Base-by-base conservation (phyloP, 2,888 invertebrate species). In the Onchidella celtica region DNA sequence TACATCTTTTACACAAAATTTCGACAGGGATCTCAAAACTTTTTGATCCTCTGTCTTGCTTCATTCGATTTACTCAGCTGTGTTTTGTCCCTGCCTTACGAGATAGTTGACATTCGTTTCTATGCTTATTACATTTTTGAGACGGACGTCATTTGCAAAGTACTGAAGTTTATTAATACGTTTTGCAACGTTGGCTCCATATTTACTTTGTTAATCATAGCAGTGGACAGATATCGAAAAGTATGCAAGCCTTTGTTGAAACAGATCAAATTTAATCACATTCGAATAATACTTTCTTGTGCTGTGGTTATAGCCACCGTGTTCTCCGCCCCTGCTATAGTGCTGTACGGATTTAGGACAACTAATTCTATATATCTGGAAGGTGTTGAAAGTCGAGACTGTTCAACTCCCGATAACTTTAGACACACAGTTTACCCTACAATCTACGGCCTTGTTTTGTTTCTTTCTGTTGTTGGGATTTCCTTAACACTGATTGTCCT, bases 201-300 rank as follows among this genome's bases (percentile, higher is more conserved):
- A 29, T 27, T 29, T 11, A 66, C 32, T 4, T 32, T 66, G 9
- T 11, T 66, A 11, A 3, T 66, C 21, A 66, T 66, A 29, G 66
- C 66, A 11, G 34, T 66, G 9, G 66, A 66, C 66, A 66, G 66
- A 27, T 66, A 66, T 66, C 27, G 34, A 11, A 66, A 66, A 32
- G 66, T 66, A 27, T 66, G 66, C 34, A 27, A 32, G 34, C 66
- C 66, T 11, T 32, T 66, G 14, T 29, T 4, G 6, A 17, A 11
- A 29, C 66, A 66, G 32, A 11, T 66, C 4, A 14, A 6, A 11
- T 9, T 66, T 24, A 27, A 32, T 3, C 9, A 32, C 11, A 29
- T 29, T 29, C 66, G 11, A 32, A 11, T 11, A 14, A 4, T 66
- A 4, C 34, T 66, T 27, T 6, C 11, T 11, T 24, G 6, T 32